These are phyloP conservation scores for Drosophila algonquin DNA, from an alignment of 2,888 invertebrate species.

Conservation along the genomic window DNA sequence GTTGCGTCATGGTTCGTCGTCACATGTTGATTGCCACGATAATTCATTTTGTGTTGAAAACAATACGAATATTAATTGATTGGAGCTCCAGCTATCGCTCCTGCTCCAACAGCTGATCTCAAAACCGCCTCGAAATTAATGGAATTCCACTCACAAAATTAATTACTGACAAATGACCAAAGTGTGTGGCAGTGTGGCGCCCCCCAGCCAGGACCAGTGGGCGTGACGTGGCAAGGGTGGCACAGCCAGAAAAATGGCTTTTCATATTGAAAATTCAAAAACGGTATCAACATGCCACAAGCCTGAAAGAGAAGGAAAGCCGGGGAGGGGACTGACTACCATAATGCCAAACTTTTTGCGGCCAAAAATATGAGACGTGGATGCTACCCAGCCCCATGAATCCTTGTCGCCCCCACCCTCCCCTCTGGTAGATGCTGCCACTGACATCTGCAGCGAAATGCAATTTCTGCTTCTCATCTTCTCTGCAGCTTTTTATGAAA, in stretches of 20 bases:
- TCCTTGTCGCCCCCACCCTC: background rate
- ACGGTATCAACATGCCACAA: constrained; percentile 13
- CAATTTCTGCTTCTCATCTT: constrained; percentile 33
- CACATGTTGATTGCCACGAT: constrained; percentile 59
- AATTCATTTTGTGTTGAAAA: constrained; percentile 7
- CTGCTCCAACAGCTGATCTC: constrained; percentile 15
- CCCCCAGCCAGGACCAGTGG: background rate
- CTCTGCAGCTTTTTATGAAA: background rate
- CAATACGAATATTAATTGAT: constrained; percentile 68
- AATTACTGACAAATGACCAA: constrained; percentile 60
- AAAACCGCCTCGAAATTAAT: constrained; percentile 53
- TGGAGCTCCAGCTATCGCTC: constrained; percentile 21
- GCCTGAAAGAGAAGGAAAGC: background rate
- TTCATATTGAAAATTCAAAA: constrained; percentile 40
- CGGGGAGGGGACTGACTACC: background rate
- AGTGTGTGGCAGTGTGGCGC: background rate
- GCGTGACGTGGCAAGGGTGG: background rate
- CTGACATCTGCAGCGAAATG: constrained; percentile 37
- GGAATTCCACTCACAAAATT: constrained; percentile 52
- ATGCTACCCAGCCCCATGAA: background rate
- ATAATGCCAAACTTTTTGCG: constrained; percentile 41
- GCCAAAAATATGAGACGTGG: constrained; percentile 31
- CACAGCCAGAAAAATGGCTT: constrained; percentile 7
- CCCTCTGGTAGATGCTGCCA: background rate
- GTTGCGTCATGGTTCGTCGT: constrained; percentile 52